Base-by-base conservation (phyloP, 2,113 vertebrate species). In the Lethenteron camtschaticum region DNA sequence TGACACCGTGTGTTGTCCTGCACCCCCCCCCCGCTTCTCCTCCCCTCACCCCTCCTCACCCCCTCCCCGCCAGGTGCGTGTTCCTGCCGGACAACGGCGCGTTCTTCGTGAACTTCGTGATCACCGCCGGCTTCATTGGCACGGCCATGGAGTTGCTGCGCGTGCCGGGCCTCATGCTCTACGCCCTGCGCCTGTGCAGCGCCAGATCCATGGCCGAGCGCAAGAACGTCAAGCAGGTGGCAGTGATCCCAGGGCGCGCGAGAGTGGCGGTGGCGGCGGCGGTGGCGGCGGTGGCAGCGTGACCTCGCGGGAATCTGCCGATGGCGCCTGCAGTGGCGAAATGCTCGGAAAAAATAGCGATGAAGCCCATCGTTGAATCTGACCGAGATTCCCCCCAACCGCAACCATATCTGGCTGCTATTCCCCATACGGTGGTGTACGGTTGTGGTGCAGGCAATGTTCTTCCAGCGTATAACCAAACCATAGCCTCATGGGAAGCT, bases 51-150 rank as follows among this genome's bases (percentile, higher is more conserved):
- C 55, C 63, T 24, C 8, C 70, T 70, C 56, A 13, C 11, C 24
- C 41, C 41, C 6, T 41, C 41, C 41, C 41, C 41, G 41, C 14
- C 71, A 99, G 94, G 79, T 99, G 94, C 8, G 94, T 99, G 71
- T 99, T 96, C 78, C 86, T 99, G 76, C 94, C 94, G 0, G 94
- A 99, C 81, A 97, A 95, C 0, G 92, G 92, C 12, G 89, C 92
- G 66, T 99, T 99, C 81, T 99, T 99, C 2, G 94, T 99, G 71
- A 99, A 99, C 80, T 99, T 96, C 2, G 94, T 99, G 72, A 97
- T 95, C 10, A 90, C 90, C 9, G 94, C 94, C 2, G 92, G 91
- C 12, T 99, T 99, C 79, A 99, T 99, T 0, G 94, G 94, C 75
- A 97, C 90, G 1, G 92, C 89, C 79, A 97, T 94, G 86, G 94